Evolutionary conservation across 1,140 invertebrate species (phyloP).

Genomic region (Aphidius gifuensis): DNA sequence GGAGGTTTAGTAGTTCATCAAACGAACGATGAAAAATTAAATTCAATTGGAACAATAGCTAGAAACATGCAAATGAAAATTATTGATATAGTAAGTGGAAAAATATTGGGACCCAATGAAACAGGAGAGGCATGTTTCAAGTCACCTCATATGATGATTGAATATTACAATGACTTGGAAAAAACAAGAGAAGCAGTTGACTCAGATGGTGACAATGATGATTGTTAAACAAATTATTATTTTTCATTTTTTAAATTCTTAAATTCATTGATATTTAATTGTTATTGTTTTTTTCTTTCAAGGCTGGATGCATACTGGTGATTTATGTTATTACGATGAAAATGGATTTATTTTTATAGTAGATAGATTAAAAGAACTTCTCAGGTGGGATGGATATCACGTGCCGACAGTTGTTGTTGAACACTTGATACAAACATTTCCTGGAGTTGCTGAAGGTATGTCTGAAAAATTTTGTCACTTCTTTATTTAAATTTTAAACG

Average conservation of each 20-base stretch:
- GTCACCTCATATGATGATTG: slow-evolving; percentile 36
- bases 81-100: slow-evolving; percentile 24
- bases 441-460: slow-evolving; percentile 58
- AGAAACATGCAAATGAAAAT: slow-evolving; percentile 27
- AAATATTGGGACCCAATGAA: slow-evolving; percentile 33
- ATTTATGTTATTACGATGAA: slow-evolving; percentile 51
- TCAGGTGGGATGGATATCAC: slow-evolving; percentile 41
- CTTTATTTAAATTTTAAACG: too few species aligned
- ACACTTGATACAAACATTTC: slow-evolving; percentile 61
- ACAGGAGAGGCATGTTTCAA: slow-evolving; percentile 46
- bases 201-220: slow-evolving; percentile 48
- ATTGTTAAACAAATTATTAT: neutral
- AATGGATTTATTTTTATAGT: slow-evolving; percentile 50
- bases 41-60: slow-evolving; percentile 21
- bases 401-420: slow-evolving; percentile 54
- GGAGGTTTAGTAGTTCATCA: neutral
- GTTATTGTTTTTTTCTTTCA: neutral
- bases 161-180: slow-evolving; percentile 53
- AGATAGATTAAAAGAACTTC: slow-evolving; percentile 58
- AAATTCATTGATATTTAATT: neutral
- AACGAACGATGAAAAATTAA: neutral
- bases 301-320: slow-evolving; percentile 41
- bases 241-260: neutral
- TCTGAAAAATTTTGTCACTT: too few species aligned
- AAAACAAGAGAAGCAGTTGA: slow-evolving; percentile 56